phyloP scores from a whole-genome alignment of 2,113 vertebrate genomes.

The Craseonycteris thonglongyai region DNA sequence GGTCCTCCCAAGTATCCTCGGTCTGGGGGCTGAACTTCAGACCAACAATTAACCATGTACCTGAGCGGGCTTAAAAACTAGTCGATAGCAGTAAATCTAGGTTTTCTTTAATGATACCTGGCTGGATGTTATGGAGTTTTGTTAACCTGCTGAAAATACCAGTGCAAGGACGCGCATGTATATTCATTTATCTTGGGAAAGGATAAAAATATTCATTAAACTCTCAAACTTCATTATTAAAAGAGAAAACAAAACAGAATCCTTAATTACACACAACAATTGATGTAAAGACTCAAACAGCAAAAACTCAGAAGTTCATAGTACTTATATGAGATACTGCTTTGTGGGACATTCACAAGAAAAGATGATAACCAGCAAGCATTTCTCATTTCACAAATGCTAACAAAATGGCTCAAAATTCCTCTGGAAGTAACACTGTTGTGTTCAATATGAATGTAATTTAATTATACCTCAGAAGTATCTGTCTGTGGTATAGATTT shows the following conservation, averaged over 20 bases:
- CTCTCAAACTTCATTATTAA: not conserved
- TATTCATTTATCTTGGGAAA: not conserved
- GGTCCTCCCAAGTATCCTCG: not conserved
- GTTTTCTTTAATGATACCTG: not conserved
- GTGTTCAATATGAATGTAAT: not conserved
- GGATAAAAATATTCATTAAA: not conserved
- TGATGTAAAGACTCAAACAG: not conserved
- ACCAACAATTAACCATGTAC: not conserved
- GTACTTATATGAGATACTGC: not conserved
- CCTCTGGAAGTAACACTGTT: not conserved
- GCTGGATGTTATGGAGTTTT: not conserved
- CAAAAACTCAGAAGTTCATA: not conserved
- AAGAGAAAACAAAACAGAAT: not conserved
- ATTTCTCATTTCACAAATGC: not conserved
- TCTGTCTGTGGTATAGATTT: not conserved
- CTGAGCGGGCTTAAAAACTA: not conserved
- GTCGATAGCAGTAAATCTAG: not conserved
- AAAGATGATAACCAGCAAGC: not conserved
- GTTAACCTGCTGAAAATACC: not conserved
- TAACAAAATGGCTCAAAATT: not conserved
- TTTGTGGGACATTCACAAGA: not conserved
- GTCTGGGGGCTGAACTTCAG: not conserved
- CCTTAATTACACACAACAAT: not conserved
- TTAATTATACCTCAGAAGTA: not conserved
- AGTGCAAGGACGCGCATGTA: not conserved